Evolutionary conservation across 2,113 vertebrate species (phyloP).

Genomic region (Barbus barbus): DNA sequence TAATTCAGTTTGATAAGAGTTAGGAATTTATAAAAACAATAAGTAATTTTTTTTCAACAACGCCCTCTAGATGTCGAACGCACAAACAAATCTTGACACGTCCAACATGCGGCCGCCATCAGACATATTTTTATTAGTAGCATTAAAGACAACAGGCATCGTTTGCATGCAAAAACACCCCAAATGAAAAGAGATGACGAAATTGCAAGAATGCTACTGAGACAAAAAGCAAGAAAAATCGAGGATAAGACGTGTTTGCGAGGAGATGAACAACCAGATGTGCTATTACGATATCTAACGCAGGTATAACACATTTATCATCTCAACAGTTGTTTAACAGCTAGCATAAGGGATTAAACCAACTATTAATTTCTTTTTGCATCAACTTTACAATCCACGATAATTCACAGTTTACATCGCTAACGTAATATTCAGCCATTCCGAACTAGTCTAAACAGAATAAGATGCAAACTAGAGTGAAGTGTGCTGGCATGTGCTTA

Average conservation of each 20-base stretch:
- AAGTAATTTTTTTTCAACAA: not conserved
- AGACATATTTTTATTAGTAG: not conserved
- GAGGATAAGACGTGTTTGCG: too few species aligned
- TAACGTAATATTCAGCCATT: not conserved
- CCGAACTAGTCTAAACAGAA: not conserved
- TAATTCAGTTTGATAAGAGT: not conserved
- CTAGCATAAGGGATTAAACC: not conserved
- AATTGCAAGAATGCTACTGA: not conserved
- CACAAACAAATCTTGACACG: not conserved
- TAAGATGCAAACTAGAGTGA: not conserved
- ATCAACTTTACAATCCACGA: not conserved
- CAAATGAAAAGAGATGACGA: not conserved
- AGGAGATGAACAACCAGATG: not conserved
- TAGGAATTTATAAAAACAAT: not conserved
- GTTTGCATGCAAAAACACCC: not conserved
- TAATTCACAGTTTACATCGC: not conserved
- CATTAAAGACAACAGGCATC: not conserved
- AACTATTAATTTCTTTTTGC: not conserved
- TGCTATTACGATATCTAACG: not conserved
- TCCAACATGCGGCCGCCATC: not conserved
- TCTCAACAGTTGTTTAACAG: not conserved
- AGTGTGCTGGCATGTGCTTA: constrained; percentile 14
- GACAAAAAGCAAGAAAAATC: too few species aligned
- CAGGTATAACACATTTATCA: not conserved
- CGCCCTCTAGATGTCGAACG: not conserved